Evolutionary conservation across 2,888 invertebrate species (phyloP).

Genomic region (Andricus curvator): DNA sequence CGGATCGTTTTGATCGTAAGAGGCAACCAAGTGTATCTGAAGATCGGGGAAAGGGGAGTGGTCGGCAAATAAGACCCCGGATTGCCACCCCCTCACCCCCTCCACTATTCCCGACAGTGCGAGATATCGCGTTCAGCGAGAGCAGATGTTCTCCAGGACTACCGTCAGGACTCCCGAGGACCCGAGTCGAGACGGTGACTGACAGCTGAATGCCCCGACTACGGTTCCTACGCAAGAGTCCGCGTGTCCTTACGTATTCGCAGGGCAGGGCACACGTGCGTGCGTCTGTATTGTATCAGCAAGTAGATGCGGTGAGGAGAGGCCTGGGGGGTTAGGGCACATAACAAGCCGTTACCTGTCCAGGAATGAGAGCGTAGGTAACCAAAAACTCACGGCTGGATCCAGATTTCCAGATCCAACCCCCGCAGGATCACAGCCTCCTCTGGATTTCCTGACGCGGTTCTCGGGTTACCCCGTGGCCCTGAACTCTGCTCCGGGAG

Average conservation of each 20-base stretch:
- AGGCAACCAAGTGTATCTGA: conserved; percentile 14
- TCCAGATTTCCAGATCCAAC: conserved; percentile 43
- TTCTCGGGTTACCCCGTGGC: conserved; percentile 61
- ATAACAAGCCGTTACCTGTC: conserved; percentile 58
- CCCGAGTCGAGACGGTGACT: conserved; percentile 66
- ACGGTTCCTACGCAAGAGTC: conserved; percentile 51
- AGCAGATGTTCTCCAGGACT: conserved; percentile 58
- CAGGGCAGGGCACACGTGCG: conserved; percentile 50
- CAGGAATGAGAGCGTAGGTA: conserved; percentile 52
- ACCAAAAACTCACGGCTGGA: conserved; percentile 56
- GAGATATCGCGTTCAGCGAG: conserved; percentile 64
- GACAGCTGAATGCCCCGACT: conserved; percentile 73
- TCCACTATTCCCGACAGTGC: conserved; percentile 50
- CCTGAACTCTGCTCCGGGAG: conserved; percentile 52
- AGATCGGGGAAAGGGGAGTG: conserved; percentile 19
- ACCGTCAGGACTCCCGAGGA: conserved; percentile 45
- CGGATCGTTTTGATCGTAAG: conserved; percentile 29
- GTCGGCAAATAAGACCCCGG: conserved; percentile 42
- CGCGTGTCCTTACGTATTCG: conserved; percentile 42
- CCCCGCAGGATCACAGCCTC: conserved; percentile 48
- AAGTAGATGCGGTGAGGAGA: conserved; percentile 34
- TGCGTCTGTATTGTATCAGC: conserved; percentile 47
- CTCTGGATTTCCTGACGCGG: conserved; percentile 56
- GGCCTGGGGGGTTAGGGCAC: conserved; percentile 44
- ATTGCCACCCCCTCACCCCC: conserved; percentile 50